A percentile compares a stretch with the other conserved stretches of the same genome.
phyloP scores from a whole-genome alignment of 2,888 invertebrate genomes.

The Sicus ferrugineus region DNA sequence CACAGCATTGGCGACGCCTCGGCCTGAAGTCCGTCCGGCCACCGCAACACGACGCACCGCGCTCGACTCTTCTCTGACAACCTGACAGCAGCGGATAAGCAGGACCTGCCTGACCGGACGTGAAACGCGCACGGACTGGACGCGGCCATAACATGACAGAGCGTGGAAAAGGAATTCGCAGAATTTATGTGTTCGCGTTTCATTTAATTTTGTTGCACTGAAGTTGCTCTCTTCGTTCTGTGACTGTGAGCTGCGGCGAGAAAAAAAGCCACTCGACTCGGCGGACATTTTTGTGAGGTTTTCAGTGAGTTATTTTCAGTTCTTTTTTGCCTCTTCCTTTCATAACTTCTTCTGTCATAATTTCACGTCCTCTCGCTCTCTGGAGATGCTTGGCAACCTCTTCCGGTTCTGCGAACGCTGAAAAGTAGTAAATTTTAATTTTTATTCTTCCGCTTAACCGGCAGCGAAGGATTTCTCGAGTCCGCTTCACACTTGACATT shows the following conservation, averaged over 20 bases:
- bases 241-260: neutral
- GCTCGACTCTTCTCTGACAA: neutral
- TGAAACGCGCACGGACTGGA: neutral
- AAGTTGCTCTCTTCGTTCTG: neutral
- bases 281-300: neutral
- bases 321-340: neutral
- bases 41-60: too few species aligned
- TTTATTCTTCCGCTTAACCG: neutral
- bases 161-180: neutral
- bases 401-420: neutral
- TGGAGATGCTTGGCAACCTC: neutral
- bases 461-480: neutral
- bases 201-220: neutral
- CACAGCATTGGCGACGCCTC: too few species aligned
- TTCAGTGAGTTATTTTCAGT: neutral
- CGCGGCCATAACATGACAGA: constrained; percentile 10
- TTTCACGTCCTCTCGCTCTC: neutral
- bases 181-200: constrained; percentile 7
- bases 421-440: constrained; percentile 20
- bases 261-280: neutral
- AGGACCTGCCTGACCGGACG: neutral
- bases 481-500: constrained; percentile 21
- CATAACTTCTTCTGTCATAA: constrained; percentile 4
- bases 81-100: neutral
- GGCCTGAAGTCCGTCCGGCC: neutral